phyloP scores from a whole-genome alignment of 1,140 invertebrate species.

The Rhizoglyphus robini region DNA sequence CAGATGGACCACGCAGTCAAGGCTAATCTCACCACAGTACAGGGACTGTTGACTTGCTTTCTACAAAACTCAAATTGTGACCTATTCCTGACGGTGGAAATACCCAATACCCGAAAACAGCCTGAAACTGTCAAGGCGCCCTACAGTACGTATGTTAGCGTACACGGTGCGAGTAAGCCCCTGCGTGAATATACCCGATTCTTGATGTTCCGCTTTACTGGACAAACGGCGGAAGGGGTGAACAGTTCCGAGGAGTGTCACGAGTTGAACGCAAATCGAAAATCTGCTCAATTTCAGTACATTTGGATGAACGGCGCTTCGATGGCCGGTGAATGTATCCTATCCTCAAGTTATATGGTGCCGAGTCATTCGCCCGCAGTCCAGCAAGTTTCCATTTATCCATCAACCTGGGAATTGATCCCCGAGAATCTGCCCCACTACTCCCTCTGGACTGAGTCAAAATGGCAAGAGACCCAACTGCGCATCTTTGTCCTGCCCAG shows the following conservation, averaged over 20 bases:
- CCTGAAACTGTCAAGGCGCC: constrained; percentile 22
- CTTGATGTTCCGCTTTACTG: neutral
- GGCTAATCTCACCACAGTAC: constrained; percentile 30
- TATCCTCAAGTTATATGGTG: neutral
- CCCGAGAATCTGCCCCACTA: neutral
- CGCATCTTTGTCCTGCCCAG: neutral
- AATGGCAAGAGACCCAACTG: neutral
- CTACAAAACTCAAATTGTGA: constrained; percentile 53
- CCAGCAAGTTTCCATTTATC: too few species aligned
- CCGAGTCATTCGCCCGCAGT: neutral
- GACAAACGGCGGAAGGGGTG: neutral
- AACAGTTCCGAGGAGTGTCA: neutral
- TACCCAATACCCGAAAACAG: constrained; percentile 23
- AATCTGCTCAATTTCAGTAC: neutral
- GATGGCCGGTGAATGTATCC: neutral
- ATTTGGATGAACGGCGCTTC: neutral
- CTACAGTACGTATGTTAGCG: constrained; percentile 32
- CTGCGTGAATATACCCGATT: constrained; percentile 23
- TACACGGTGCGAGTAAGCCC: constrained; percentile 24
- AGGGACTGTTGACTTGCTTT: constrained; percentile 66
- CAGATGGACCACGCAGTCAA: constrained; percentile 2
- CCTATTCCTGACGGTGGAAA: constrained; percentile 39
- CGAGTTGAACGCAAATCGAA: neutral
- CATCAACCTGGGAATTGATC: neutral
- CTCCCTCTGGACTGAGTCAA: neutral